Base-by-base conservation (phyloP, 2,888 invertebrate species). In the Rhingia rostrata region DNA sequence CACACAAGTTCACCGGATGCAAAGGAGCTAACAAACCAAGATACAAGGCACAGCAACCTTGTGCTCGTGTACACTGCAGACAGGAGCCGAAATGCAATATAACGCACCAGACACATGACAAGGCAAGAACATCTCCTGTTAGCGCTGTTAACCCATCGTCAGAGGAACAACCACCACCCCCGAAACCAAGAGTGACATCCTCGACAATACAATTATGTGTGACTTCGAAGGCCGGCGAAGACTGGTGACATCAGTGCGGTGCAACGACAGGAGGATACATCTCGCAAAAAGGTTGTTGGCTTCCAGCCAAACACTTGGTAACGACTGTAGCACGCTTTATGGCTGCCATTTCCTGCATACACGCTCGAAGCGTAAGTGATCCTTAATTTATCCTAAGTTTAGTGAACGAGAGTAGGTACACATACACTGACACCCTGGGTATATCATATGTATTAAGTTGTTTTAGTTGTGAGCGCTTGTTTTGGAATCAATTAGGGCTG, bases 41-140 rank as follows among this genome's bases (percentile, higher is more conserved):
- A 43, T 73, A 83, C 78, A 72, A 73, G 78, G 41, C 58, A 54
- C 54, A 60, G 70, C 63, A 53, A 81, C 54, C 37, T 30, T 56
- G 35, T 66, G 77, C 54, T 77, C 67, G 9, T 66, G 60, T 60
- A 72, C 35, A 37, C 32, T 12, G 53, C 10, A 35, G 3, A 37
- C 72, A 75, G 53, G 77, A 61, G 41, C 70, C 64, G 63, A 67
- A 67, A 77, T 72, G 77, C 77, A 78, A 63, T 67, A 58, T 56
- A 82, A 72, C 56, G 66, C 82, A 66, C 53, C 63, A 70, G 69
- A 78, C 82, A 73, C 54, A 69, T 79, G 83, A 83, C 83, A 83
- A 74, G 79, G 69, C 79, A 83, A 83, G 69, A 74, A 83, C 73
- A 83, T 74, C 83, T 63, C 79, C 73, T 83, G 83, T 83, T 83